A percentile compares a stretch with the other conserved stretches of the same genome.
Evolutionary conservation across 2,888 invertebrate genomes (phyloP).

Genomic region (Noctua fimbriata): DNA sequence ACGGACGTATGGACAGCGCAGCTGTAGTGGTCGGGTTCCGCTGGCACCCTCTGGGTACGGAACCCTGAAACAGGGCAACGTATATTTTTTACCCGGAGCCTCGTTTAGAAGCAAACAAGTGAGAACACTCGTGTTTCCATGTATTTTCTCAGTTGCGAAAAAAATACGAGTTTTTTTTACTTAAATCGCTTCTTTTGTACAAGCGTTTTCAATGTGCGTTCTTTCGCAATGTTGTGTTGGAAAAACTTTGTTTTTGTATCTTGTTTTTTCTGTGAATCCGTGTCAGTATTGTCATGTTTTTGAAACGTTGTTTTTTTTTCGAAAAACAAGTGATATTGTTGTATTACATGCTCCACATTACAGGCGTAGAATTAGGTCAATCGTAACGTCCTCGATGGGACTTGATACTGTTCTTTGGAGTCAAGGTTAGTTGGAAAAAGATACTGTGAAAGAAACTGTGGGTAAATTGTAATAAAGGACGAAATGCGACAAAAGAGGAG

Average conservation of each 20-base stretch:
- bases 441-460: not conserved
- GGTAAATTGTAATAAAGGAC: not conserved
- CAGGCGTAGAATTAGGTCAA: not conserved
- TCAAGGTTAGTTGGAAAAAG: not conserved
- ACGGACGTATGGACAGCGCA: not conserved
- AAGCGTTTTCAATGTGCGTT: constrained; percentile 41
- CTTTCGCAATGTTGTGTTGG: constrained; percentile 3
- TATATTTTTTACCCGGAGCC: constrained; percentile 48
- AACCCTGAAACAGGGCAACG: constrained; percentile 23
- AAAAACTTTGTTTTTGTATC: constrained; percentile 7
- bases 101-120: constrained; percentile 64
- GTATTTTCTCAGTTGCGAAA: constrained; percentile 39
- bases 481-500: too few species aligned
- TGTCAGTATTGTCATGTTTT: constrained; percentile 5
- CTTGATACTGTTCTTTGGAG: too few species aligned
- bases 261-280: not conserved
- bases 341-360: not conserved
- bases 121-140: constrained; percentile 49
- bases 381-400: not conserved
- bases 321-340: not conserved
- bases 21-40: not conserved
- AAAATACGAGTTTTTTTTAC: constrained; percentile 37
- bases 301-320: not conserved
- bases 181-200: constrained; percentile 49
- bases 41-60: not conserved